A percentile compares a stretch with the other conserved stretches of the same genome.
phyloP scores from a whole-genome alignment of 1,140 invertebrate species.

The Pseudomyrmex flavicornis region DNA sequence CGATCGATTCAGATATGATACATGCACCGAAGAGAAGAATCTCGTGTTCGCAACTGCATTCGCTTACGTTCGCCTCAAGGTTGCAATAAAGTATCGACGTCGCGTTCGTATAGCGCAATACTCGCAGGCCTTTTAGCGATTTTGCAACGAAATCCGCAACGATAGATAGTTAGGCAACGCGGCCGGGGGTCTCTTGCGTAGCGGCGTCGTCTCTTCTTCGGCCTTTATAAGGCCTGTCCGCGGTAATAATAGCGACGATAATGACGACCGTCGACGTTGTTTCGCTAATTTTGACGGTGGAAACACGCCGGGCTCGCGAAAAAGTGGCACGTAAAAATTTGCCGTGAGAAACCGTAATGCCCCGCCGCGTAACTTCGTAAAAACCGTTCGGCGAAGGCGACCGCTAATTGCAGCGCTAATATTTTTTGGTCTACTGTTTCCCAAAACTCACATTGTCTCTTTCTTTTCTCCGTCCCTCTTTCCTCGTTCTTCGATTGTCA shows the following conservation, averaged over 20 bases:
- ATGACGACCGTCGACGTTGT: not conserved
- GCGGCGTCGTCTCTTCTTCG: not conserved
- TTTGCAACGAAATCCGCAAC: conserved; percentile 66
- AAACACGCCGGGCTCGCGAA: not conserved
- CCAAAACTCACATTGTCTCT: conserved; percentile 4
- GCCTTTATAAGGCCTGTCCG: not conserved
- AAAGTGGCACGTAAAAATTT: not conserved
- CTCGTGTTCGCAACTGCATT: conserved; percentile 47
- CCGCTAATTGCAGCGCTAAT: conserved; percentile 5
- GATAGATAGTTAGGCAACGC: conserved; percentile 52
- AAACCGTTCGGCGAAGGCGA: conserved; percentile 8
- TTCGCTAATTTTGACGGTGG: conserved; percentile 19
- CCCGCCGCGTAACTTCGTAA: not conserved
- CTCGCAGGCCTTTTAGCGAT: conserved; percentile 52
- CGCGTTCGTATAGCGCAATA: conserved; percentile 16
- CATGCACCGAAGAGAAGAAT: conserved; percentile 23
- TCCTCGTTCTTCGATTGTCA: conserved; percentile 34
- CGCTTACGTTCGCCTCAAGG: conserved; percentile 56
- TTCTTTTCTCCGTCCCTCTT: not conserved
- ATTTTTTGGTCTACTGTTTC: not conserved
- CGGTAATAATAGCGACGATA: conserved; percentile 1
- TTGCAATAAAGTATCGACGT: conserved; percentile 62
- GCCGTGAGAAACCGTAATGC: not conserved
- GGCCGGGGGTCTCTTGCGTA: not conserved
- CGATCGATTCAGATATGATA: not conserved